These are phyloP conservation scores for Canis aureus DNA, from an alignment of 2,113 vertebrate genomes.

Conservation along the genomic window DNA sequence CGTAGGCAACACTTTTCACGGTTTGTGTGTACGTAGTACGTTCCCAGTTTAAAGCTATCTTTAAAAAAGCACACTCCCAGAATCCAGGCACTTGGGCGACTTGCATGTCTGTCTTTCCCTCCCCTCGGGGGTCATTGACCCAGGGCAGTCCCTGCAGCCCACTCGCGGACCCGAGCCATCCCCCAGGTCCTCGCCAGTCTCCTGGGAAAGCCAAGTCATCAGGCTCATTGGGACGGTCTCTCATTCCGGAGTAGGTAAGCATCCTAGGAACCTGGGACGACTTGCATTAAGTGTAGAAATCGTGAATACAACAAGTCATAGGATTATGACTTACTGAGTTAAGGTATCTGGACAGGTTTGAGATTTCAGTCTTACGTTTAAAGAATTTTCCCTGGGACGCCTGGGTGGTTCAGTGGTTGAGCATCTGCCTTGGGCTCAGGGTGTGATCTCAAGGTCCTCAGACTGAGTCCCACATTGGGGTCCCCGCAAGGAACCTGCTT, in stretches of 20 bases:
- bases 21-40: background rate
- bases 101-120: accelerated
- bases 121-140: accelerated
- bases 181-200: background rate
- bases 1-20: background rate
- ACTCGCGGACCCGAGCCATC: background rate
- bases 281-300: background rate
- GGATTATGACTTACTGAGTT: background rate
- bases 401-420: no score
- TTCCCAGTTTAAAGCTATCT: background rate
- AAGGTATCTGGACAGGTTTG: background rate
- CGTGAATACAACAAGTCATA: background rate
- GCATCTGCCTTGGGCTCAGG: no score
- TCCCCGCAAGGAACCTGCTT: no score
- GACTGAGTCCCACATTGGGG: no score
- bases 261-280: background rate
- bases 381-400: background rate
- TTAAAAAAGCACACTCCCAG: background rate
- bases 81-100: accelerated
- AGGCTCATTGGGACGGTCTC: accelerated
- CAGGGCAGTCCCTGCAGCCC: background rate
- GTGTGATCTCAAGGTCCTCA: no score
- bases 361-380: background rate
- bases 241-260: background rate
- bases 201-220: background rate